A percentile compares a stretch with the other conserved stretches of the same genome.
Conservation (phyloP, 2,888 invertebrate genomes). For the Cheilosia pagana region DNA sequence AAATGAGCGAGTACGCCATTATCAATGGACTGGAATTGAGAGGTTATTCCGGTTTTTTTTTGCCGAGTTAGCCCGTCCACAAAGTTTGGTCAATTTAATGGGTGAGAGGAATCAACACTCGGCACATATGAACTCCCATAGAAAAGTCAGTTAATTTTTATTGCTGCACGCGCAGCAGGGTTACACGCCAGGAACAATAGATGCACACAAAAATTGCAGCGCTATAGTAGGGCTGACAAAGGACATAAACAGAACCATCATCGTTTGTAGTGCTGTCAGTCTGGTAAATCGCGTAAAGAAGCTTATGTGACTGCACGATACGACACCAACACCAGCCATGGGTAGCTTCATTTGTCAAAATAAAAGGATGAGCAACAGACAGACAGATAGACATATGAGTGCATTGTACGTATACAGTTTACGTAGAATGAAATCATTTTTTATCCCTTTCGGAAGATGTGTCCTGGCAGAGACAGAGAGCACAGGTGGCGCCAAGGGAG, state of each 20-base stretch:
- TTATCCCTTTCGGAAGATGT: constrained; percentile 46
- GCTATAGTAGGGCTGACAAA: constrained; percentile 5
- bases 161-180: constrained; percentile 28
- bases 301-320: constrained; percentile 35
- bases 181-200: constrained; percentile 28
- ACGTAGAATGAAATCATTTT: constrained; percentile 46
- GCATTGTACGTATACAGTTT: constrained; percentile 17
- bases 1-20: constrained; percentile 51
- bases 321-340: constrained; percentile 34
- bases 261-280: constrained; percentile 42
- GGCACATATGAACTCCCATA: constrained; percentile 28
- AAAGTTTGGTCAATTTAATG: constrained; percentile 42
- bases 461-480: constrained; percentile 28
- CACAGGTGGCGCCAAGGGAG: constrained; percentile 47
- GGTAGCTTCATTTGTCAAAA: constrained; percentile 70
- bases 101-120: constrained; percentile 7
- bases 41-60: constrained; percentile 39
- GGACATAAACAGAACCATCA: constrained; percentile 37
- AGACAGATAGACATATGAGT: constrained; percentile 59
- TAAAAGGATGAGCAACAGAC: constrained; percentile 61
- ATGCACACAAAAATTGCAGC: constrained; percentile 23
- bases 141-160: constrained; percentile 58
- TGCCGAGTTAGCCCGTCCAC: constrained; percentile 38
- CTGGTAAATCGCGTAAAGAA: constrained; percentile 32
- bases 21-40: constrained; percentile 45